Conservation (phyloP, 2,113 vertebrate species). For the Lucifuga dentata region DNA sequence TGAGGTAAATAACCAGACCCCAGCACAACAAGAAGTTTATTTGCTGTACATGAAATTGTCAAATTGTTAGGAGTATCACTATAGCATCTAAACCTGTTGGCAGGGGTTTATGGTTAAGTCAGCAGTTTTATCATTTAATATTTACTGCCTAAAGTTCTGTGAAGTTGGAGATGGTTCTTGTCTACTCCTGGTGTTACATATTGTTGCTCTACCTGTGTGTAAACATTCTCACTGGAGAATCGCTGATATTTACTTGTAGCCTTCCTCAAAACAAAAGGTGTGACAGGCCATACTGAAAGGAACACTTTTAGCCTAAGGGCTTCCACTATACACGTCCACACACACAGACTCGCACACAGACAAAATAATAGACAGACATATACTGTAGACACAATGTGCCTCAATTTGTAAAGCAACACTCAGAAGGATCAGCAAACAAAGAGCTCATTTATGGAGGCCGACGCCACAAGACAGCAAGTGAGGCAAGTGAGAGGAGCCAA, state of each 20-base stretch:
- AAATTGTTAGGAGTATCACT: background rate
- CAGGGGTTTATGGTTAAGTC: constrained; percentile 2
- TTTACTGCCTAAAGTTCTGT: background rate
- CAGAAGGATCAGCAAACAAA: constrained; percentile 79
- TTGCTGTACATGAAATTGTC: constrained; percentile 1
- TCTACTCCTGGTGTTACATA: constrained; percentile 26
- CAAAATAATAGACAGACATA: constrained; percentile 57
- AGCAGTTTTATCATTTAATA: constrained; percentile 7
- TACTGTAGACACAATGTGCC: constrained; percentile 66
- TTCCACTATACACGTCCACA: constrained; percentile 33
- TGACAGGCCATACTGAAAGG: constrained; percentile 50
- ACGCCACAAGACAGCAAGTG: constrained; percentile 76
- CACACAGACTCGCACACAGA: constrained; percentile 22
- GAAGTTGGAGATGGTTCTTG: constrained; percentile 15
- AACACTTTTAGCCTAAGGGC: constrained; percentile 53
- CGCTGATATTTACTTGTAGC: constrained; percentile 44
- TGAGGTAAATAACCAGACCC: background rate
- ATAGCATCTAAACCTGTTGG: constrained; percentile 11
- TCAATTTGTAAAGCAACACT: constrained; percentile 84
- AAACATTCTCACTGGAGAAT: constrained; percentile 47
- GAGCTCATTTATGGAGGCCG: constrained; percentile 77
- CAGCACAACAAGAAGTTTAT: background rate
- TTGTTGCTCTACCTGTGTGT: constrained; percentile 32
- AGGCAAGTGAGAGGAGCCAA: constrained; percentile 74
- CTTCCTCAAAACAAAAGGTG: constrained; percentile 46